Percentiles rank a stretch among this genome's conserved stretches.
Conservation (phyloP, 1,140 invertebrate genomes). For the Linepithema humile region DNA sequence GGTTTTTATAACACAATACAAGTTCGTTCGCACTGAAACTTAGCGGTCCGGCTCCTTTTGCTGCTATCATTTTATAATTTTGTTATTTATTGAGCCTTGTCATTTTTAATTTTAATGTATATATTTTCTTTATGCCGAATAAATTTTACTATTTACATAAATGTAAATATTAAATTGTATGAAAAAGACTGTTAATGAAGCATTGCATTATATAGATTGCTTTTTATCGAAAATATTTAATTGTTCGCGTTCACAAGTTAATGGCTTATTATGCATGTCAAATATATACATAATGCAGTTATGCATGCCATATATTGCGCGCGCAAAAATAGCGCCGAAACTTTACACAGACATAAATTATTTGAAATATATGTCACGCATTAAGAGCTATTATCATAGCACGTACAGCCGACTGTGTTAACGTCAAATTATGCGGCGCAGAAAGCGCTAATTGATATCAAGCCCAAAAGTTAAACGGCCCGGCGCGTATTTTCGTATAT, state of each 20-base stretch:
- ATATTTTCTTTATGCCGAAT: not conserved
- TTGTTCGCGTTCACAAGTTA: not conserved
- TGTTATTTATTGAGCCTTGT: too few relatives aligned
- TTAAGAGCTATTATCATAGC: slow-evolving; percentile 14
- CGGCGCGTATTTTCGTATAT: too few relatives aligned
- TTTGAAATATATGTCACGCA: slow-evolving; percentile 20
- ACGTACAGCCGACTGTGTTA: not conserved
- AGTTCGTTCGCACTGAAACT: too few relatives aligned
- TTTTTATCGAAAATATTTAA: not conserved
- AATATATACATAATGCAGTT: slow-evolving; percentile 4
- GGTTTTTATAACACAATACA: too few relatives aligned
- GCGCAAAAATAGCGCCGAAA: not conserved
- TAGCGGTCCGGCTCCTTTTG: too few relatives aligned
- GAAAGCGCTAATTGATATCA: not conserved
- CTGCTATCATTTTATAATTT: too few relatives aligned
- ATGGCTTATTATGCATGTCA: not conserved
- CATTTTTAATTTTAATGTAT: not conserved
- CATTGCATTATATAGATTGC: not conserved
- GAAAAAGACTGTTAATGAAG: not conserved
- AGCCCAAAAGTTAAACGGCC: too few relatives aligned
- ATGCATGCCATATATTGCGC: not conserved
- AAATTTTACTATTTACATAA: not conserved
- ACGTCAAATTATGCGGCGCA: not conserved
- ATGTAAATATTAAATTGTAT: not conserved
- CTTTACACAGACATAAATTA: slow-evolving; percentile 13